Percentiles rank a stretch among this genome's conserved stretches.
Evolutionary conservation across 1,140 invertebrate genomes (phyloP).

Genomic region (Drosophila obscura): DNA sequence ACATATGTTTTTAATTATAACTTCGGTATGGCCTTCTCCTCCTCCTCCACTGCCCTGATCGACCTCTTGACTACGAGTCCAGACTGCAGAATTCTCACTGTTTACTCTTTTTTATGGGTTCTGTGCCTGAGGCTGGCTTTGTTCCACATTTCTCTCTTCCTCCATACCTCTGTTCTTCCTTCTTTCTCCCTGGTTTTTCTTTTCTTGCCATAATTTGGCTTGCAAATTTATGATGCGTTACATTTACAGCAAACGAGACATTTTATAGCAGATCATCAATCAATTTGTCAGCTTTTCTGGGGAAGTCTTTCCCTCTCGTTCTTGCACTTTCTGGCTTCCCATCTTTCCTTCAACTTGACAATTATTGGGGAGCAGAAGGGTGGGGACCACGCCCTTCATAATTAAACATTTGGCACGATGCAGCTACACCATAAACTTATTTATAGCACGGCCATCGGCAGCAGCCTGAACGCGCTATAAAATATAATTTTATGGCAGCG

Average conservation of each 20-base stretch:
- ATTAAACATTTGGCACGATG: conserved; percentile 64
- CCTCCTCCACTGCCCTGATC: conserved; percentile 9
- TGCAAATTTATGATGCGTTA: conserved; percentile 81
- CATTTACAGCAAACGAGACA: conserved; percentile 81
- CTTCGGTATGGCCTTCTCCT: conserved; percentile 18
- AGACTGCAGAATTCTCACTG: conserved; percentile 36
- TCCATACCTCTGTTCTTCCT: not conserved
- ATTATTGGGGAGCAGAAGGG: conserved; percentile 38
- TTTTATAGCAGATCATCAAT: conserved; percentile 83
- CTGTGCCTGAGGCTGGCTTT: conserved; percentile 38
- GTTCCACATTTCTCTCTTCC: conserved; percentile 56
- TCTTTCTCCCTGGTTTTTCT: conserved; percentile 6
- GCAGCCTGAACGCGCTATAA: conserved; percentile 65
- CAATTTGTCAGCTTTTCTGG: conserved; percentile 72
- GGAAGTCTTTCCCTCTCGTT: conserved; percentile 23
- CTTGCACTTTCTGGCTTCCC: no score
- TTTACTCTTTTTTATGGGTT: conserved; percentile 36
- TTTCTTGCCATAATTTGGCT: conserved; percentile 65
- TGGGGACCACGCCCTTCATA: conserved; percentile 53
- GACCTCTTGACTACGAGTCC: conserved; percentile 12
- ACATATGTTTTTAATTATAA: conserved; percentile 82
- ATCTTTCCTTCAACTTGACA: conserved; percentile 40
- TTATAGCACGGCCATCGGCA: conserved; percentile 51
- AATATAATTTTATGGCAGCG: conserved; percentile 69
- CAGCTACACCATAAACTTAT: conserved; percentile 56